A percentile compares a stretch with the other conserved stretches of the same genome.
Evolutionary conservation across 2,797 vertebrate genomes (phyloP).

Genomic region (Pangasius mekongensis): DNA sequence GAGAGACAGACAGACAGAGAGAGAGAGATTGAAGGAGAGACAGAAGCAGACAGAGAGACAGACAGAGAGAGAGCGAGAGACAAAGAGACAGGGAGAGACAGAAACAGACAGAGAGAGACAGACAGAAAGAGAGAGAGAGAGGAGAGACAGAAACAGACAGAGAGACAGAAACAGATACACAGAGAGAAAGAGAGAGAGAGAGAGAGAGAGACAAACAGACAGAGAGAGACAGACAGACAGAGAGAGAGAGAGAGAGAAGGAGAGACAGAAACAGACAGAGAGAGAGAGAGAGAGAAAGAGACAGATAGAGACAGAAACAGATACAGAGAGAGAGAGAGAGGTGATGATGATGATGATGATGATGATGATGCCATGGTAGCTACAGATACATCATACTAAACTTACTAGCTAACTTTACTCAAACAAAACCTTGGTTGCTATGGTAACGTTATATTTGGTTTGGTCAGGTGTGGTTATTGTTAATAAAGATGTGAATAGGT

Average conservation of each 20-base stretch:
- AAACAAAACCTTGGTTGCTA: neutral
- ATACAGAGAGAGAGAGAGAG: neutral
- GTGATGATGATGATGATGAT: neutral
- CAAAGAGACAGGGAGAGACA: neutral
- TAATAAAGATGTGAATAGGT: neutral
- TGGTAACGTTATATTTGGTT: neutral
- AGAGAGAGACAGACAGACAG: too few species aligned
- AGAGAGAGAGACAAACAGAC: neutral
- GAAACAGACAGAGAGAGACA: too few species aligned
- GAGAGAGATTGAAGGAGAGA: too few species aligned
- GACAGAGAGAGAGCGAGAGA: too few species aligned
- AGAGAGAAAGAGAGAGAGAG: too few species aligned
- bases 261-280: accelerated
- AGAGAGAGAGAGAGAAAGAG: neutral
- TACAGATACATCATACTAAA: neutral
- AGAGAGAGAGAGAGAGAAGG: neutral
- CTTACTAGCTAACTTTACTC: neutral
- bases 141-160: too few species aligned
- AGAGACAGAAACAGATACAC: too few species aligned
- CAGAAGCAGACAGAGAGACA: too few species aligned
- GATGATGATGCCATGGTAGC: neutral
- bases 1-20: too few species aligned
- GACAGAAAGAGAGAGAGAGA: too few species aligned
- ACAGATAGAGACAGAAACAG: neutral
- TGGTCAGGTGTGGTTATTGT: neutral